A percentile compares a stretch with the other conserved stretches of the same genome.
phyloP scores from a whole-genome alignment of 2,888 invertebrate species.

The Tipula unca region DNA sequence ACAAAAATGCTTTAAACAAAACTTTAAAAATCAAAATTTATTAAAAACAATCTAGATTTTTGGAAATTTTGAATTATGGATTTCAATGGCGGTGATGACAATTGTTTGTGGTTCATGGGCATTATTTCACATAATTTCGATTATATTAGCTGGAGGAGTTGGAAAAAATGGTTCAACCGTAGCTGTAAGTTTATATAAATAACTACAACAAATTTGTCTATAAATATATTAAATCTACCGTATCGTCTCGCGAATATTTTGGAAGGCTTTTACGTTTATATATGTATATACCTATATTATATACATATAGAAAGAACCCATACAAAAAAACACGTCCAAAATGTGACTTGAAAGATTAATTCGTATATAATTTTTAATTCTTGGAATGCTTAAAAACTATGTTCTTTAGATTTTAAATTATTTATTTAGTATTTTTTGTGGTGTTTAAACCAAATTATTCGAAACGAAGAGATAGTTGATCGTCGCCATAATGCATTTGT shows the following conservation, averaged over 20 bases:
- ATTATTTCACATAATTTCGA: conserved; percentile 61
- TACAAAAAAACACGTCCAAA: neutral
- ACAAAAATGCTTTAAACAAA: neutral
- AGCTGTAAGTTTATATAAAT: conserved; percentile 71
- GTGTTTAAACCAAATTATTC: neutral
- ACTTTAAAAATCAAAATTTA: neutral
- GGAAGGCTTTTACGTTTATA: conserved; percentile 8
- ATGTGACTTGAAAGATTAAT: neutral
- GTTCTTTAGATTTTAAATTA: neutral
- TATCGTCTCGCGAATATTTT: conserved; percentile 15
- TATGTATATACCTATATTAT: too few species aligned
- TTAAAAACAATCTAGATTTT: conserved; percentile 44
- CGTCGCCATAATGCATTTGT: neutral
- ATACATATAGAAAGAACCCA: neutral
- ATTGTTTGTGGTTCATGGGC: conserved; percentile 62
- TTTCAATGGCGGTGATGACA: conserved; percentile 66
- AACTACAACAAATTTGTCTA: neutral
- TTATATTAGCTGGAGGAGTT: conserved; percentile 86
- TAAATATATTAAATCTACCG: conserved; percentile 14
- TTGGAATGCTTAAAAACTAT: neutral
- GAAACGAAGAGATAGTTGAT: neutral
- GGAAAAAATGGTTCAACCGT: conserved; percentile 99
- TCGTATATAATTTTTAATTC: neutral
- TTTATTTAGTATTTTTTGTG: neutral
- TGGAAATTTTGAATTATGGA: conserved; percentile 60